These are phyloP conservation scores for Cataglyphis rosenhaueri DNA, from an alignment of 2,888 invertebrate species.

Conservation along the genomic window DNA sequence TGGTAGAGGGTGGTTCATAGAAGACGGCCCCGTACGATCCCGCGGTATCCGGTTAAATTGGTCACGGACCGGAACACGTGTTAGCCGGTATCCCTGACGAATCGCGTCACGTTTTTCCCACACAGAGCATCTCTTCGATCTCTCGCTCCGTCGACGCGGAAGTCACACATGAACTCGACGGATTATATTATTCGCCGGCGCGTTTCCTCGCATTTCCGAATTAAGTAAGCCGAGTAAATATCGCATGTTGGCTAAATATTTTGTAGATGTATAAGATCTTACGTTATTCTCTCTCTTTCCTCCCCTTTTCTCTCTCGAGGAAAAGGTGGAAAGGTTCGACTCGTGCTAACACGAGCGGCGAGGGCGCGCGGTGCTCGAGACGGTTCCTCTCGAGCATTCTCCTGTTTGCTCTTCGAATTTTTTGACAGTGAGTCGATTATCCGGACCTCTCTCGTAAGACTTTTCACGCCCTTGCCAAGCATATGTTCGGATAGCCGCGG, in stretches of 20 bases:
- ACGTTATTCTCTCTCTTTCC: background rate
- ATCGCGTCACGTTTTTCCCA: slow-evolving; percentile 83
- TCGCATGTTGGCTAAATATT: slow-evolving; percentile 46
- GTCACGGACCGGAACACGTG: slow-evolving; percentile 83
- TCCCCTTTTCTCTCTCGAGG: background rate
- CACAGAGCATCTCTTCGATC: slow-evolving; percentile 69
- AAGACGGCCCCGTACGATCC: slow-evolving; percentile 55
- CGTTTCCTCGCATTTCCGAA: slow-evolving; percentile 14
- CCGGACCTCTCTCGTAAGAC: slow-evolving; percentile 21
- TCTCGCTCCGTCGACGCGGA: slow-evolving; percentile 29
- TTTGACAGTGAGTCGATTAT: slow-evolving; percentile 48
- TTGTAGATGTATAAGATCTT: slow-evolving; percentile 44
- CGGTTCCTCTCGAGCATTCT: slow-evolving; percentile 22
- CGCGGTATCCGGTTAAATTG: slow-evolving; percentile 84
- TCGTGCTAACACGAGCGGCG: slow-evolving; percentile 43
- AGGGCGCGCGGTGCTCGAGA: background rate
- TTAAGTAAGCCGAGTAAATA: slow-evolving; percentile 53
- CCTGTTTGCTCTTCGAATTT: slow-evolving; percentile 40
- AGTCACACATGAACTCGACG: background rate
- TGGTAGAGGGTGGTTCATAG: slow-evolving; percentile 56
- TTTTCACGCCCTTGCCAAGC: slow-evolving; percentile 49
- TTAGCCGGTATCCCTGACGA: slow-evolving; percentile 83
- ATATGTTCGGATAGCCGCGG: slow-evolving; percentile 56
- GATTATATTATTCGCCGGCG: background rate
- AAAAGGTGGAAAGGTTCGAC: slow-evolving; percentile 18